Conservation (phyloP, 2,797 vertebrate genomes). For the Carcharodon carcharias region DNA sequence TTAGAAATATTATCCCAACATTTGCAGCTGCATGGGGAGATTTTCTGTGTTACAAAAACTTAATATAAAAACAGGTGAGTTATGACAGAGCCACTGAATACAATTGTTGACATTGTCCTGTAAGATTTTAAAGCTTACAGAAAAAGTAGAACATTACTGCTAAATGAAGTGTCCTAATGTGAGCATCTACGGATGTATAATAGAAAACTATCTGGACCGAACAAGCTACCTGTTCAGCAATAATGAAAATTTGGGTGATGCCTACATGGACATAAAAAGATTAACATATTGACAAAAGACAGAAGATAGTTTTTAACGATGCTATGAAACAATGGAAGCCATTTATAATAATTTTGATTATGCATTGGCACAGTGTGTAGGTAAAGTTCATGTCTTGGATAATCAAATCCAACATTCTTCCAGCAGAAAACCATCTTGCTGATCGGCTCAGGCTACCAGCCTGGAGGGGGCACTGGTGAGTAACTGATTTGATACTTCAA, state of each 20-base stretch:
- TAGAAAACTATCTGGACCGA: not conserved
- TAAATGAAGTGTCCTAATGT: not conserved
- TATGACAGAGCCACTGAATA: not conserved
- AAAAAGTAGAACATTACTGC: not conserved
- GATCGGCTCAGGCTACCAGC: not conserved
- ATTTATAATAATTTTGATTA: slow-evolving; percentile 4
- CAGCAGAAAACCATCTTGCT: not conserved
- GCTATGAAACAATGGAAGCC: not conserved
- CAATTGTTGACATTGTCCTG: not conserved
- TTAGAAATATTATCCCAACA: not conserved
- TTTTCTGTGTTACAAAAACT: not conserved
- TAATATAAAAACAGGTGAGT: not conserved
- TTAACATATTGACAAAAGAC: not conserved
- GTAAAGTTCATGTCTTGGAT: not conserved
- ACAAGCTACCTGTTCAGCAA: not conserved
- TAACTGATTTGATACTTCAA: slow-evolving; percentile 33
- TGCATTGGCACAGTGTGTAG: not conserved
- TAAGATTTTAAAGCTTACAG: not conserved
- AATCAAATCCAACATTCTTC: not conserved
- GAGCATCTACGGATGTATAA: not conserved
- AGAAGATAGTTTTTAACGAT: not conserved
- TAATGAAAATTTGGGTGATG: not conserved
- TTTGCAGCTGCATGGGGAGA: not conserved
- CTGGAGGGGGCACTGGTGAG: slow-evolving; percentile 37
- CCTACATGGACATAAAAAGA: not conserved